Base-by-base conservation (phyloP, 2,888 invertebrate genomes). In the Polydrusus pterygomalis region DNA sequence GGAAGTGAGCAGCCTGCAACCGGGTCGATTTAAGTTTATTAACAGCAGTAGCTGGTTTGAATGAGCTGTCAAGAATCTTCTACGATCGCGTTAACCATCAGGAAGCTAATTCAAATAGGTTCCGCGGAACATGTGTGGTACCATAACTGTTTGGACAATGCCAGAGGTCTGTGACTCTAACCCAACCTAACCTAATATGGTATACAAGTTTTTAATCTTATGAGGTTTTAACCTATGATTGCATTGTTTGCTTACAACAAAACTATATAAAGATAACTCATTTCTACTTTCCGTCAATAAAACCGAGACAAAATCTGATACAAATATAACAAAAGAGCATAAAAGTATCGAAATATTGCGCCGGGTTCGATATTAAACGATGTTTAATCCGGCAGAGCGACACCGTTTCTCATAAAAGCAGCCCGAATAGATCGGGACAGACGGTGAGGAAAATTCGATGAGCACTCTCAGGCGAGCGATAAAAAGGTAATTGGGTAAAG, bases 361-460 rank as follows among this genome's bases (percentile, higher is more conserved):
- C 58, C 69, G 20, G 69, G 56, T 77, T 67, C 63, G 65, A 77
- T 77, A 77, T 77, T 77, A 77, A 77, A 74, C 58, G 77, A 56
- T 68, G 69, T 70, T 74, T 76, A 74, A 77, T 67, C 74, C 77
- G 70, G 56, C 20, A 58, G 30, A 74, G 74, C 74, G 77, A 64
- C 76, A 54, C 64, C 54, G 63, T 65, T 54, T 74, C 70, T 65
- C 67, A 60, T 70, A 70, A 65, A 67, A 63, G 77, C 71, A 43
- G 56, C 78, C 68, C 72, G 76, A 79, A 79, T 80, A 81, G 80
- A 81, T 82, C 81, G 84, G 83, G 84, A 85, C 85, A 84, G 83
- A 82, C 83, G 82, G 83, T 81, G 84, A 82, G 84, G 84, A 85
- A 86, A 86, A 87, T 87, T 86, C 86, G 87, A 86, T 86, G 86